Evolutionary conservation across 2,113 vertebrate species (phyloP), one percentile per base, ranked within the genome.

Genomic region (Leuciscus idus): DNA sequence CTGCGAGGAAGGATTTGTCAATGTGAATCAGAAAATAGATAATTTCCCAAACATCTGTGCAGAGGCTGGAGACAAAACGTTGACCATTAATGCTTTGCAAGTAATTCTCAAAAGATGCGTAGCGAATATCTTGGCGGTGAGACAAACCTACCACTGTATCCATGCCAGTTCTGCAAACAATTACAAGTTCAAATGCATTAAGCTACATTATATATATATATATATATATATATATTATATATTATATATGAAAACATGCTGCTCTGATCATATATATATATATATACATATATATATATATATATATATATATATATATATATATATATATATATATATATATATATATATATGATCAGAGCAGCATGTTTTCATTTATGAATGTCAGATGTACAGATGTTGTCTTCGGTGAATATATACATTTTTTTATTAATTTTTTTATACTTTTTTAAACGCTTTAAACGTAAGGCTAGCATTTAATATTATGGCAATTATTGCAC

Each of bases 181-280:
- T 70, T 85, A 79, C 55, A 85, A 52, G 83, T 84, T 81, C 36
- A 84, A 55, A 77, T 85, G 26, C 33, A 48, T 48, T 68, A 50
- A 39, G 19, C 62, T 30, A 70, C 28, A 82, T 28, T n/a, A n/a
- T n/a, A n/a, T n/a, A n/a, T n/a, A n/a, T n/a, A n/a, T n/a, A n/a
- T n/a, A n/a, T n/a, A n/a, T n/a, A n/a, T n/a, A n/a, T n/a, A n/a
- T n/a, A n/a, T n/a, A n/a, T n/a, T n/a, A n/a, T n/a, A n/a, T n/a
- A n/a, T n/a, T n/a, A n/a, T n/a, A n/a, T n/a, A n/a, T n/a, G n/a
- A n/a, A n/a, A n/a, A n/a, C n/a, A n/a, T n/a, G n/a, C n/a, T n/a
- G n/a, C n/a, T n/a, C n/a, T n/a, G n/a, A n/a, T n/a, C n/a, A n/a
- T n/a, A n/a, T n/a, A n/a, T n/a, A n/a, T n/a, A n/a, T n/a, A n/a